phyloP scores from a whole-genome alignment of 2,113 vertebrate species.

The Urocitellus parryii region DNA sequence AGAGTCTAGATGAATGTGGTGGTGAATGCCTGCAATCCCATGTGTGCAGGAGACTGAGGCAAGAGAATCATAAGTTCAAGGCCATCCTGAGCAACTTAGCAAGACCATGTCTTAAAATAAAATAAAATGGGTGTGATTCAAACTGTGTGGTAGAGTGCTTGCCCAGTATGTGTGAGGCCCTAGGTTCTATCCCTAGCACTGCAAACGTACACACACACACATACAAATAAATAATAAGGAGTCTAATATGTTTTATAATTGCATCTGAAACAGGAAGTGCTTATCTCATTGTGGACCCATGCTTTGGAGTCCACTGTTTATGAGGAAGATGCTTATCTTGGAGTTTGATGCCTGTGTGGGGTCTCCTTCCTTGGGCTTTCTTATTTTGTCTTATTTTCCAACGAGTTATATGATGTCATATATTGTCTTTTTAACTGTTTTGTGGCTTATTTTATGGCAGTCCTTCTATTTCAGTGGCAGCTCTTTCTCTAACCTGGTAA shows the following conservation, averaged over 20 bases:
- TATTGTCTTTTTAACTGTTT: conserved; percentile 80
- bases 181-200: neutral
- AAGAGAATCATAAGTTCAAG: neutral
- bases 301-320: conserved; percentile 82
- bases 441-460: conserved; percentile 12
- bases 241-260: conserved; percentile 86
- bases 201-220: neutral
- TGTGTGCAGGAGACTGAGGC: neutral
- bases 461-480: neutral
- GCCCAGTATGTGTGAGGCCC: neutral
- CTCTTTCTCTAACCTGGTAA: neutral
- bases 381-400: conserved; percentile 90
- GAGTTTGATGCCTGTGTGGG: conserved; percentile 87
- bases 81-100: neutral
- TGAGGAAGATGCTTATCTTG: conserved; percentile 91
- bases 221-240: conserved; percentile 67
- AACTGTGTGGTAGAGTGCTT: neutral
- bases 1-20: conserved; percentile 47
- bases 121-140: neutral
- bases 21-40: neutral
- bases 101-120: neutral
- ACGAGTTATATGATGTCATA: conserved; percentile 82
- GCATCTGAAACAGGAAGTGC: conserved; percentile 85
- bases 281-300: conserved; percentile 80
- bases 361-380: conserved; percentile 90